Conservation (phyloP, 2,113 vertebrate species). For the Rhodinocichla rosea region DNA sequence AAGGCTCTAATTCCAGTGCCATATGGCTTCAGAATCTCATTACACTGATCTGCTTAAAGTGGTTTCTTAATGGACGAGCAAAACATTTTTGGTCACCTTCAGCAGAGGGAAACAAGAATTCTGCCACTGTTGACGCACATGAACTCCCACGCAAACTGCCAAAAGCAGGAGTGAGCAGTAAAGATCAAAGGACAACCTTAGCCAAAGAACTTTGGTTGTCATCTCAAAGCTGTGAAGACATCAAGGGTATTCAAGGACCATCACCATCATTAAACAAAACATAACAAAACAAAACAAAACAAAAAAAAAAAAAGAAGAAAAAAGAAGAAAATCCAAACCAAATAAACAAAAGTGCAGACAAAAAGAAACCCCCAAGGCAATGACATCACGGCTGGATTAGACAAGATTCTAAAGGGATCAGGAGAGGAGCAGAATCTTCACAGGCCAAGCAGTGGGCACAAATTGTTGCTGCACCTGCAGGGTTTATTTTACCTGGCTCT, state of each 20-base stretch:
- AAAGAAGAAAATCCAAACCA: neutral
- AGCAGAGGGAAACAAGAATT: neutral
- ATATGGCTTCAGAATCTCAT: conserved; percentile 67
- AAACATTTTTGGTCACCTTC: conserved; percentile 35
- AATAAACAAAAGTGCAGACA: neutral
- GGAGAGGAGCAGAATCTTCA: neutral
- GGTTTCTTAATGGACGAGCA: conserved; percentile 12
- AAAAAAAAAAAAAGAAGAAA: neutral
- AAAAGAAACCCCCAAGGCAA: neutral
- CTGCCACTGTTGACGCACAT: neutral
- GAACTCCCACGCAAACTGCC: neutral
- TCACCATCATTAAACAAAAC: neutral
- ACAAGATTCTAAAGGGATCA: neutral
- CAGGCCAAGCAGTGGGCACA: neutral
- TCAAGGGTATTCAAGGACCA: neutral
- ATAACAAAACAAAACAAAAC: too few species aligned
- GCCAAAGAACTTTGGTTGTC: neutral
- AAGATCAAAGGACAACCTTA: neutral
- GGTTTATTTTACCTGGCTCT: neutral
- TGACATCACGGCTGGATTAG: neutral
- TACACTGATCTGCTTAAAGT: conserved; percentile 58
- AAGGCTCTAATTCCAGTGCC: conserved; percentile 44
- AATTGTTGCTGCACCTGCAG: neutral
- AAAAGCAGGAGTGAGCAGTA: neutral
- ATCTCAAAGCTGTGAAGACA: neutral